Evolutionary conservation across 2,113 vertebrate species (phyloP), one percentile per base, ranked within the genome.

Genomic region (Loxodonta africana): DNA sequence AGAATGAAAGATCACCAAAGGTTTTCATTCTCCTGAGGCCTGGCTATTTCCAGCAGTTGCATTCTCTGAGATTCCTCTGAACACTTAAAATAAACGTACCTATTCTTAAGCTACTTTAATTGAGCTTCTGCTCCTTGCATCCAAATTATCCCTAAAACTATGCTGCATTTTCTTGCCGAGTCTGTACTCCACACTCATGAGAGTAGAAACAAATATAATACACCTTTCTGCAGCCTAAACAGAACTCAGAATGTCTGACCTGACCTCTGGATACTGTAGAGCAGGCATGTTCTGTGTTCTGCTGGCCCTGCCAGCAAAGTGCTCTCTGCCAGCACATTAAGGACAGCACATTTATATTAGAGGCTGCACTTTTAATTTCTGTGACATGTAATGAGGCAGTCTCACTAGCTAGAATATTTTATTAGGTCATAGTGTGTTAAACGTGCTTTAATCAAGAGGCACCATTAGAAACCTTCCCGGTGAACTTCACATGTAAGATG

Each of bases 361-460:
- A 95, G 92, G 88, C 96, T 90, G n/a, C 46, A 51, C 44, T 96
- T 96, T 94, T 97, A 96, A 97, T 97, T 89, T 96, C 95, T 82
- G 67, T 95, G 95, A 84, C 84, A 90, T 88, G 44, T 91, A 97
- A 97, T 96, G 88, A 96, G 81, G 81, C 83, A 85, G 6, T 95
- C 80, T 97, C 82, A 93, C 87, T 74, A 78, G 65, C 71, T 71
- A 74, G 84, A 93, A 82, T 96, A 94, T 96, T 97, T 96, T 95
- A 96, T 90, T 96, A 97, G 95, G 88, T 97, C 82, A 57, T 97
- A 93, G 92, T 21, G 26, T 90, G 81, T 82, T 97, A 97, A 93
- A 95, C 82, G 81, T 84, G 73, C 71, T 94, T 95, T 94, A 97
- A 97, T 97, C 90, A 96, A 96, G 87, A 96, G 1, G 71, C 77